These are phyloP conservation scores for Megalurothrips usitatus DNA, from an alignment of 2,888 invertebrate species.

Conservation along the genomic window DNA sequence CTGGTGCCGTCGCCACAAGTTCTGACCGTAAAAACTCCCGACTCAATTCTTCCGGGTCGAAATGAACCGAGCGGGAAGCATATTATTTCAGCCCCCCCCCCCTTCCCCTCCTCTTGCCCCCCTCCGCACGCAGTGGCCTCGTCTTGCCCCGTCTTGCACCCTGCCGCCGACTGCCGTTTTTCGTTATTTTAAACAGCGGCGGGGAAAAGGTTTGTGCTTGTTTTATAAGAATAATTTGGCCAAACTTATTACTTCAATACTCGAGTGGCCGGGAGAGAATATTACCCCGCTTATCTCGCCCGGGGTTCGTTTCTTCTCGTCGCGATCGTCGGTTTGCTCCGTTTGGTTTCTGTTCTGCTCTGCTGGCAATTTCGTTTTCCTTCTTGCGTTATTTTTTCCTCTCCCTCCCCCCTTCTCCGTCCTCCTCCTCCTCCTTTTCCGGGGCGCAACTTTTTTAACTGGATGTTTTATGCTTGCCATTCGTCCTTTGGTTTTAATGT, in stretches of 20 bases:
- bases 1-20: not conserved
- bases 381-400: not conserved
- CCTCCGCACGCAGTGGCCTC: not conserved
- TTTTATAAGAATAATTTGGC: constrained; percentile 27
- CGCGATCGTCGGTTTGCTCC: not conserved
- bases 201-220: not conserved
- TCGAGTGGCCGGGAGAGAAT: not conserved
- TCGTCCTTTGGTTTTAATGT: no score
- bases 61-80: constrained; percentile 6
- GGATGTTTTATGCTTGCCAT: no score
- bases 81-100: not conserved
- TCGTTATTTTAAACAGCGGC: constrained; percentile 3
- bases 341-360: not conserved
- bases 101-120: not conserved
- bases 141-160: not conserved
- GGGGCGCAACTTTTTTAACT: not conserved
- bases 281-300: constrained; percentile 8
- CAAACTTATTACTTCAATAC: constrained; percentile 24
- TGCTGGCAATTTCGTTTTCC: not conserved
- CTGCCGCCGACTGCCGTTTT: not conserved
- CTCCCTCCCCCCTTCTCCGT: not conserved
- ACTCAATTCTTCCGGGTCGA: constrained; percentile 6
- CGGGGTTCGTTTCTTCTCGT: not conserved
- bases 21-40: constrained; percentile 1
- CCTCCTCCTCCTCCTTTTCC: not conserved